Evolutionary conservation across 2,888 invertebrate species (phyloP).

Genomic region (Thereva nobilitata): DNA sequence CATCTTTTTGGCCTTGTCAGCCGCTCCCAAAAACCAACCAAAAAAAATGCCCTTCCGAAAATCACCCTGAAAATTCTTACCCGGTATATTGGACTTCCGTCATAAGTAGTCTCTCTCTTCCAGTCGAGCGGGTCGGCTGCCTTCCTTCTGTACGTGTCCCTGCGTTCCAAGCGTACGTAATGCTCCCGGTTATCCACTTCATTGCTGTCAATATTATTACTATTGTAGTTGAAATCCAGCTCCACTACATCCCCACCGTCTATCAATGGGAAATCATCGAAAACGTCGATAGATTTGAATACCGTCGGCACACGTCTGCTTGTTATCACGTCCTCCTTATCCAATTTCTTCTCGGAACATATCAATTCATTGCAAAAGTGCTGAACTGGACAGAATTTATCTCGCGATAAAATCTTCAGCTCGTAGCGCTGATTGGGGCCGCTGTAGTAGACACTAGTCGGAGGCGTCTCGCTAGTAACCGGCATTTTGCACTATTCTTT

Average conservation of each 20-base stretch:
- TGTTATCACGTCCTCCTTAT: not conserved
- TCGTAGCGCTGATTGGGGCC: no score
- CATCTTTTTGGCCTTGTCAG: no score
- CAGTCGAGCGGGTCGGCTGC: not conserved
- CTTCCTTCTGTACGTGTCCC: not conserved
- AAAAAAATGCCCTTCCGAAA: no score
- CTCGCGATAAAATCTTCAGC: constrained; percentile 40
- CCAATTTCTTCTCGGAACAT: constrained; percentile 7
- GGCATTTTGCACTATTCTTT: no score
- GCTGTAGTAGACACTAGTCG: no score
- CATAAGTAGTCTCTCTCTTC: constrained; percentile 43
- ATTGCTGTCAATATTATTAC: not conserved
- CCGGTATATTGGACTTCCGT: constrained; percentile 47
- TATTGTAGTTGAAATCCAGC: constrained; percentile 11
- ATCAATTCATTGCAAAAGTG: not conserved
- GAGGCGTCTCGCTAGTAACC: no score
- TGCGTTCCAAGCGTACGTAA: no score
- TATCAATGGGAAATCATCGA: constrained; percentile 42
- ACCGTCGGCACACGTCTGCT: constrained; percentile 8
- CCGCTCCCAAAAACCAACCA: no score
- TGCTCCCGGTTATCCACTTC: no score
- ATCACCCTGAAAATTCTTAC: constrained; percentile 38
- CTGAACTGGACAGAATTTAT: constrained; percentile 40
- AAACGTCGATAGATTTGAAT: constrained; percentile 8
- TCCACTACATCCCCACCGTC: constrained; percentile 36